Percentiles rank a stretch among this genome's conserved stretches.
Evolutionary conservation across 1,140 invertebrate genomes (phyloP).

Genomic region (Drosophila auraria): DNA sequence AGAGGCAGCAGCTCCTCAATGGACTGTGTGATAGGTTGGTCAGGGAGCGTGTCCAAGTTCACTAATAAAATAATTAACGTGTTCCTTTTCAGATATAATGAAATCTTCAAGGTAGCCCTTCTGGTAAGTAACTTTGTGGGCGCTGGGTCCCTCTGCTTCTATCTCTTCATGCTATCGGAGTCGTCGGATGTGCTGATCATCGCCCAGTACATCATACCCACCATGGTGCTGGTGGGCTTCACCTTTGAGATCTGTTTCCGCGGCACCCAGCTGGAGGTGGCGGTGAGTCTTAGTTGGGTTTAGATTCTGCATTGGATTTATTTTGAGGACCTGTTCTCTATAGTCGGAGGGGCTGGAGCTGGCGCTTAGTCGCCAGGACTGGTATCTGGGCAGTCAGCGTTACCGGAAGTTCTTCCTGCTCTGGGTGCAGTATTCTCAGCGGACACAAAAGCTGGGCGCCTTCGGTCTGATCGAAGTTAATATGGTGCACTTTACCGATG

Average conservation of each 20-base stretch:
- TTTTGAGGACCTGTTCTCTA: neutral
- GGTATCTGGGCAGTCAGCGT: slow-evolving; percentile 44
- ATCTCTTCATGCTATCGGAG: slow-evolving; percentile 56
- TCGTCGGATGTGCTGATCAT: slow-evolving; percentile 27
- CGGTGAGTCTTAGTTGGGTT: slow-evolving; percentile 32
- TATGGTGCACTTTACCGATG: slow-evolving; percentile 66
- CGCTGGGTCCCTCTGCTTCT: slow-evolving; percentile 54
- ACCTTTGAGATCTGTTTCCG: slow-evolving; percentile 59
- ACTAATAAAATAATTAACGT: neutral
- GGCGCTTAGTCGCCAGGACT: slow-evolving; percentile 40
- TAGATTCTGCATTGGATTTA: no score
- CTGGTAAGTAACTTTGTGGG: slow-evolving; percentile 54
- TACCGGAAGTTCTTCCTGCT: slow-evolving; percentile 53
- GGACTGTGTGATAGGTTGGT: slow-evolving; percentile 15
- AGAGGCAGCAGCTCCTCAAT: slow-evolving; percentile 56
- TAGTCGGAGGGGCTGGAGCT: slow-evolving; percentile 39
- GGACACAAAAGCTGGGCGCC: slow-evolving; percentile 36
- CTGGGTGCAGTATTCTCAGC: slow-evolving; percentile 57
- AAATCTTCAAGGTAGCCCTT: slow-evolving; percentile 52
- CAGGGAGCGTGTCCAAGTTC: accelerated
- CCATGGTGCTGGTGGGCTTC: slow-evolving; percentile 24
- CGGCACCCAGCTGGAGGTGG: slow-evolving; percentile 54
- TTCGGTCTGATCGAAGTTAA: slow-evolving; percentile 59
- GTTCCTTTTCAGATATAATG: slow-evolving; percentile 38
- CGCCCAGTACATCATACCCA: slow-evolving; percentile 29